phyloP scores from a whole-genome alignment of 2,113 vertebrate genomes.

The Alosa alosa region DNA sequence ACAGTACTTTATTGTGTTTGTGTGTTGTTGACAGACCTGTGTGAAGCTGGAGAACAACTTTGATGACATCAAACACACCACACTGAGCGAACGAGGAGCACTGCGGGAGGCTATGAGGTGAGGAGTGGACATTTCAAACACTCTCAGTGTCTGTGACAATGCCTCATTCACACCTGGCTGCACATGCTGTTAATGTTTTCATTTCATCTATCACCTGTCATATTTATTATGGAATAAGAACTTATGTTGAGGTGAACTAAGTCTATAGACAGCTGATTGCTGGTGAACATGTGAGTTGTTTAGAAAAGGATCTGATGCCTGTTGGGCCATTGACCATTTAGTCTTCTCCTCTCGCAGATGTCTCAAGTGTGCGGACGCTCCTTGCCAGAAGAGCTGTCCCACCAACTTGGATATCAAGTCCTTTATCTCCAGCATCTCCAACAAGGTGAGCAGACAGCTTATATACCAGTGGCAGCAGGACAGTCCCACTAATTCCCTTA shows the following conservation, averaged over 20 bases:
- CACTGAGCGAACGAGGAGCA: constrained; percentile 87
- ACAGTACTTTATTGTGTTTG: not conserved
- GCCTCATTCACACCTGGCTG: too few species aligned
- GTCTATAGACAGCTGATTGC: not conserved
- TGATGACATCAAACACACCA: constrained; percentile 95
- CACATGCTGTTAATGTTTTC: not conserved
- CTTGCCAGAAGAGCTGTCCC: constrained; percentile 90
- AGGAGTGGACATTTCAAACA: constrained; percentile 57
- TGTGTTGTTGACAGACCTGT: constrained; percentile 64
- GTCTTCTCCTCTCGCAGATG: constrained; percentile 68
- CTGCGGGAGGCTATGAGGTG: constrained; percentile 92
- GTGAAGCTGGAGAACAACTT: constrained; percentile 94
- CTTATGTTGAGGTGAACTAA: not conserved
- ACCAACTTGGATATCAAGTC: constrained; percentile 85
- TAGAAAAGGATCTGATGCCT: not conserved
- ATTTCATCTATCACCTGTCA: not conserved
- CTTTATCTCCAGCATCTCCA: constrained; percentile 84
- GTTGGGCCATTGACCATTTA: not conserved
- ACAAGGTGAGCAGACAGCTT: constrained; percentile 70
- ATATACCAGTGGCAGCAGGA: too few species aligned
- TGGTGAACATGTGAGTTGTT: not conserved
- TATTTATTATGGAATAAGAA: too few species aligned
- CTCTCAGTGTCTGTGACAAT: not conserved
- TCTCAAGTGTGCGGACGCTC: constrained; percentile 85
- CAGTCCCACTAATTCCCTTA: not conserved